A percentile compares a stretch with the other conserved stretches of the same genome.
phyloP scores from a whole-genome alignment of 2,797 vertebrate species.

The Catharus ustulatus region DNA sequence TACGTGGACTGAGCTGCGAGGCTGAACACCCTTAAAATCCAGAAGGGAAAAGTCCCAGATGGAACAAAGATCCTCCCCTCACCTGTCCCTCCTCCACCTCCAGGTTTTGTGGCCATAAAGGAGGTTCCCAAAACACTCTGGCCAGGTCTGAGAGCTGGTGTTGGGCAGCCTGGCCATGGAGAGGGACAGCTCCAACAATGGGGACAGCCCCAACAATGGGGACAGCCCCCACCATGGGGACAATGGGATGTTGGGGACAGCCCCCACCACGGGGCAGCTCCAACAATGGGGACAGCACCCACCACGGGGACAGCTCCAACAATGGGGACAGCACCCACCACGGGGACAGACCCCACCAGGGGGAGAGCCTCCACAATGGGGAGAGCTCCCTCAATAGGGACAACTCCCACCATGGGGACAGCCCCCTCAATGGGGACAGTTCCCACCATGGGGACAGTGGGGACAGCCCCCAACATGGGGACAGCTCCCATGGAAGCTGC shows the following conservation, averaged over 20 bases:
- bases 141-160: rapidly evolving
- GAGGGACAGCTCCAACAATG: background rate
- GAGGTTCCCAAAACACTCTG: background rate
- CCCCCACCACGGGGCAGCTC: no score
- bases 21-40: background rate
- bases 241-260: no score
- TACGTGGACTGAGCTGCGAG: rapidly evolving
- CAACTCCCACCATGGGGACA: no score
- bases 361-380: no score
- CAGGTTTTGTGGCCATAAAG: background rate
- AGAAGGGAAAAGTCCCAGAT: background rate
- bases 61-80: background rate
- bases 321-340: no score
- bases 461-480: background rate
- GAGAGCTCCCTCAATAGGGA: no score
- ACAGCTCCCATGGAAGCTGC: background rate
- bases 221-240: no score
- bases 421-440: background rate
- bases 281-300: no score
- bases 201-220: no score
- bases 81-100: background rate
- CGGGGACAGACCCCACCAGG: no score
- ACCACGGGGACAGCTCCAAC: no score
- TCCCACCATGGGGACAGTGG: background rate
- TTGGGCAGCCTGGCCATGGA: background rate